Conservation (phyloP, 2,888 invertebrate species). For the Cataglyphis livida region DNA sequence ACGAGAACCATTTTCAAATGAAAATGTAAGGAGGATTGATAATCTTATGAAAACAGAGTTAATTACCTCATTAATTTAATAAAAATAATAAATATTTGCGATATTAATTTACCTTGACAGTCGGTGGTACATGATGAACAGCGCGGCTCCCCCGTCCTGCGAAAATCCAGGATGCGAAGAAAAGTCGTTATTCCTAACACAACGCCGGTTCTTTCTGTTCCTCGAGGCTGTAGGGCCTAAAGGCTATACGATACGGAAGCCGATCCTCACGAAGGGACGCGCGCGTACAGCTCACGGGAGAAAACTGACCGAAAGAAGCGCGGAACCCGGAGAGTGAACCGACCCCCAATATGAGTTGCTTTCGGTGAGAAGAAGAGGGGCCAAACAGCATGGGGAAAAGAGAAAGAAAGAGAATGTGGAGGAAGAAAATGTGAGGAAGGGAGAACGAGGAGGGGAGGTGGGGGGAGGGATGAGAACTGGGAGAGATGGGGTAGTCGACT, state of each 20-base stretch:
- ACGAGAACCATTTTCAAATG: background rate
- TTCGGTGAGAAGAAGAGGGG: slow-evolving; percentile 65
- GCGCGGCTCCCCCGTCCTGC: slow-evolving; percentile 60
- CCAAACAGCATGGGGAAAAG: slow-evolving; percentile 8
- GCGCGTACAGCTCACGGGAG: slow-evolving; percentile 79
- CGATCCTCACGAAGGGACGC: slow-evolving; percentile 70
- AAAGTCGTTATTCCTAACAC: slow-evolving; percentile 57
- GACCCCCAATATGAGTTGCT: slow-evolving; percentile 77
- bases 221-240: slow-evolving; percentile 22
- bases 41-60: background rate
- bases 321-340: slow-evolving; percentile 76
- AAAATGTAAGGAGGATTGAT: background rate
- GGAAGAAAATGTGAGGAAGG: slow-evolving; percentile 3
- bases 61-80: background rate
- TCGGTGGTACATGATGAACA: slow-evolving; percentile 77
- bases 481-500: slow-evolving; percentile 44
- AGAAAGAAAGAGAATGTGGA: background rate
- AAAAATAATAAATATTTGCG: background rate
- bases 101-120: slow-evolving; percentile 72
- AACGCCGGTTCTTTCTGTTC: slow-evolving; percentile 51
- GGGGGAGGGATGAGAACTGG: slow-evolving; percentile 42
- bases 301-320: slow-evolving; percentile 81
- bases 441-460: background rate
- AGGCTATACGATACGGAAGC: slow-evolving; percentile 52
- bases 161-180: slow-evolving; percentile 59